A percentile compares a stretch with the other conserved stretches of the same genome.
These are phyloP conservation scores for Poliocrania exsul DNA, from an alignment of 2,797 vertebrate genomes.

Conservation along the genomic window DNA sequence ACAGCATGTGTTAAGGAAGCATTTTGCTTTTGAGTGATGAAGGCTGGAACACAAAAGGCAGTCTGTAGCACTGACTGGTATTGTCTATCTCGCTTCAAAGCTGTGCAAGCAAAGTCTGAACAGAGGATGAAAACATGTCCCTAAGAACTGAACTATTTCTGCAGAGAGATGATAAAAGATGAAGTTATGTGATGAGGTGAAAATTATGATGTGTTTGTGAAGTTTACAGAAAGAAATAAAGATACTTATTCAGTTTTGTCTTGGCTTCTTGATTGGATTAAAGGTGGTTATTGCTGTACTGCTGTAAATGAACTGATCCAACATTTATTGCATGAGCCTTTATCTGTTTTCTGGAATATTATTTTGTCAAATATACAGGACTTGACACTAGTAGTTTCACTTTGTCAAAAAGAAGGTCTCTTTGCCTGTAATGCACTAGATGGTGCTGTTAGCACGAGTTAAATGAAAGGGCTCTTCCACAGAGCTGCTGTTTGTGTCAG, in stretches of 20 bases:
- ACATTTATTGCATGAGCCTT: background rate
- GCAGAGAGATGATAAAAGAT: background rate
- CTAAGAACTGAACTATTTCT: background rate
- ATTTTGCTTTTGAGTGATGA: background rate
- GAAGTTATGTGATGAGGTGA: background rate
- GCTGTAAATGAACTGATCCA: background rate
- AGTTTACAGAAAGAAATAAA: background rate
- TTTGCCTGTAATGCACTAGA: background rate
- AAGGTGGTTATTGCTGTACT: background rate
- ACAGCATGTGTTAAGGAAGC: background rate
- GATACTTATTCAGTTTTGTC: background rate
- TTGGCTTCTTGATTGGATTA: background rate
- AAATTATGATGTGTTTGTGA: background rate
- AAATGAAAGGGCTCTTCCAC: background rate
- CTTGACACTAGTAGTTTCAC: background rate
- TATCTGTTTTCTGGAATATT: background rate
- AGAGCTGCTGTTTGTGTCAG: accelerated
- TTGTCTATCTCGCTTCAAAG: background rate
- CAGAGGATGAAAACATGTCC: background rate
- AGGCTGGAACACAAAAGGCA: background rate
- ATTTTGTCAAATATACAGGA: background rate
- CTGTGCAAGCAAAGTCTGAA: background rate
- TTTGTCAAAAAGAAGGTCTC: background rate
- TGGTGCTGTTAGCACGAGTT: background rate
- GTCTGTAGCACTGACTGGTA: background rate